These are phyloP conservation scores for Coracias cyanogaster DNA, from an alignment of 2,797 vertebrate species.

Conservation along the genomic window DNA sequence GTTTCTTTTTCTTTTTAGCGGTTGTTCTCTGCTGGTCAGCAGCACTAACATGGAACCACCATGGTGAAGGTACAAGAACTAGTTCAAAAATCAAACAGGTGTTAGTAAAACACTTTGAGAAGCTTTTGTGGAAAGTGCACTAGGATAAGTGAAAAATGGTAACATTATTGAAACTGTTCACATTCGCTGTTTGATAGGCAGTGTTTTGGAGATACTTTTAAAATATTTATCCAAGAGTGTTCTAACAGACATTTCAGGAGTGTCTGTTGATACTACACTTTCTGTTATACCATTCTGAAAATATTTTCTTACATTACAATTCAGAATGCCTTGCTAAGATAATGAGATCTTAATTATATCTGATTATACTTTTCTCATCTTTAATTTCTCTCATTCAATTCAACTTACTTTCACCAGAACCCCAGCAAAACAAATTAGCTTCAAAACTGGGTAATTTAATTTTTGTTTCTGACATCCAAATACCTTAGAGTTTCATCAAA, in stretches of 20 bases:
- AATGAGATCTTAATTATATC: neutral
- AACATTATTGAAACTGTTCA: neutral
- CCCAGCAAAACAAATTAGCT: neutral
- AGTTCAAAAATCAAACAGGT: neutral
- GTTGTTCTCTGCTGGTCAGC: neutral
- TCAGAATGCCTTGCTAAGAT: neutral
- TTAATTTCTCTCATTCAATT: neutral
- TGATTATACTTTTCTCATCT: neutral
- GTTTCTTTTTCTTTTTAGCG: neutral
- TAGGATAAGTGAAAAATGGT: neutral
- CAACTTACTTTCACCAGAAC: neutral
- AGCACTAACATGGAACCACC: neutral
- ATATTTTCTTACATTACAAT: neutral
- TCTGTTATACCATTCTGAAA: neutral
- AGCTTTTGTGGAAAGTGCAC: neutral
- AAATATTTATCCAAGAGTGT: neutral
- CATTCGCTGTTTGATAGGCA: neutral
- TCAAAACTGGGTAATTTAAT: neutral
- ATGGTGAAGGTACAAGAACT: neutral
- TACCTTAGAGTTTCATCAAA: neutral
- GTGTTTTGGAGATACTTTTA: neutral
- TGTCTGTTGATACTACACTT: neutral
- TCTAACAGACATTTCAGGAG: neutral
- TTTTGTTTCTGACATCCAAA: neutral
- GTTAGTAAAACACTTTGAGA: neutral